A percentile compares a stretch with the other conserved stretches of the same genome.
These are phyloP conservation scores for Napeogenes sylphis DNA, from an alignment of 2,888 invertebrate species.

Conservation along the genomic window DNA sequence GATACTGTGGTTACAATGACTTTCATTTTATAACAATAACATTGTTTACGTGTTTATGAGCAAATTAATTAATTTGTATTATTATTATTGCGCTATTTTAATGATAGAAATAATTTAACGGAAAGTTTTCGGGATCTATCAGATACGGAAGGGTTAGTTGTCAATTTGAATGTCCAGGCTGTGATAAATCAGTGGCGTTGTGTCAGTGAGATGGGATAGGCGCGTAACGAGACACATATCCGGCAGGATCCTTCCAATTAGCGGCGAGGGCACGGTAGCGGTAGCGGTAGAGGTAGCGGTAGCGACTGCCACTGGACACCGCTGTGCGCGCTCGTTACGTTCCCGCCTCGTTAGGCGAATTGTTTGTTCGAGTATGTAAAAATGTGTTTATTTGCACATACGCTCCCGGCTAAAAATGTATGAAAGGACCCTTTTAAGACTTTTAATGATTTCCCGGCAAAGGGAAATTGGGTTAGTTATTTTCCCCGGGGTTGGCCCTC, in stretches of 20 bases:
- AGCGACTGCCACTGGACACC: constrained; percentile 36
- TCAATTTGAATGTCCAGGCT: constrained; percentile 60
- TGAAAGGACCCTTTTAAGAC: constrained; percentile 78
- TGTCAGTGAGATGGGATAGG: constrained; percentile 47
- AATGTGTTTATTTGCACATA: constrained; percentile 79
- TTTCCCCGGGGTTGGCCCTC: constrained; percentile 76
- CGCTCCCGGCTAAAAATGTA: constrained; percentile 72
- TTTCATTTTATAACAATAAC: constrained; percentile 11
- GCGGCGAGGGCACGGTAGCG: constrained; percentile 36
- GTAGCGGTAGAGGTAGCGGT: constrained; percentile 35
- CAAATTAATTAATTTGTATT: not conserved
- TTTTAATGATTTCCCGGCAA: constrained; percentile 78
- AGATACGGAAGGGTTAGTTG: constrained; percentile 36
- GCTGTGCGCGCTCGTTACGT: constrained; percentile 64
- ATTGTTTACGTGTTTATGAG: not conserved
- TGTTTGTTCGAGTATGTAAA: constrained; percentile 78
- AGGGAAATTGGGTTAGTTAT: constrained; percentile 79
- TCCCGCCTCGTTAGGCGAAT: constrained; percentile 75
- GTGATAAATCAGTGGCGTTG: constrained; percentile 60
- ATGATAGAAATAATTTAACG: not conserved
- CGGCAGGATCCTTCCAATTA: constrained; percentile 72
- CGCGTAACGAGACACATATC: constrained; percentile 69
- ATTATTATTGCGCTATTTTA: not conserved
- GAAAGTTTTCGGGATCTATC: constrained; percentile 10
- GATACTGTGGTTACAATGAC: constrained; percentile 35